Conservation (phyloP, 2,888 invertebrate species). For the Galerucella pusilla region DNA sequence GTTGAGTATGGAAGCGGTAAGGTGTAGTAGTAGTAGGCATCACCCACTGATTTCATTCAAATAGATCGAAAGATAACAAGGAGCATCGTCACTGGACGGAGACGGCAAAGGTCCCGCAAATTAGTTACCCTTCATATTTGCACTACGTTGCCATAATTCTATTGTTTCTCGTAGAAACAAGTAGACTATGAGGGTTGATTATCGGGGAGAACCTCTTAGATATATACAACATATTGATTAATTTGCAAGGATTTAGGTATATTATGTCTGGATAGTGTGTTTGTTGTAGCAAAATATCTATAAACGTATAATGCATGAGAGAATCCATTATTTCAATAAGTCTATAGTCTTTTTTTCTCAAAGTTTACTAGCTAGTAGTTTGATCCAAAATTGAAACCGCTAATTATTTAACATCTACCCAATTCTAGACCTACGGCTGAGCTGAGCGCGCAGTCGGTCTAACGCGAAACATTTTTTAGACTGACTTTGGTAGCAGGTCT, state of each 20-base stretch:
- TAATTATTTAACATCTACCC: no score
- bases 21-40: background rate
- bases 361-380: no score
- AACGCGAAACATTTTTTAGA: no score
- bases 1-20: background rate
- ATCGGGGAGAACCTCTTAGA: slow-evolving; percentile 8
- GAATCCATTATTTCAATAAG: background rate
- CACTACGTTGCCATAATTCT: slow-evolving; percentile 57
- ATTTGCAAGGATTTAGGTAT: background rate
- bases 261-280: background rate
- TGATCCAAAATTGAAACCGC: no score
- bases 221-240: slow-evolving; percentile 1
- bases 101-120: slow-evolving; percentile 20
- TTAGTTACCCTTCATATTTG: slow-evolving; percentile 51
- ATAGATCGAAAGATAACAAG: slow-evolving; percentile 35
- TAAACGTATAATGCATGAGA: no score
- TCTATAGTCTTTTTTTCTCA: no score
- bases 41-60: slow-evolving; percentile 14
- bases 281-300: background rate
- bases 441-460: no score
- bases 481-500: no score
- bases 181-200: slow-evolving; percentile 6
- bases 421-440: no score
- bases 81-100: slow-evolving; percentile 13
- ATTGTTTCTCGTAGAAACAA: slow-evolving; percentile 50